A percentile compares a stretch with the other conserved stretches of the same genome.
phyloP scores from a whole-genome alignment of 2,113 vertebrate genomes.

The Scytalopus superciliaris region DNA sequence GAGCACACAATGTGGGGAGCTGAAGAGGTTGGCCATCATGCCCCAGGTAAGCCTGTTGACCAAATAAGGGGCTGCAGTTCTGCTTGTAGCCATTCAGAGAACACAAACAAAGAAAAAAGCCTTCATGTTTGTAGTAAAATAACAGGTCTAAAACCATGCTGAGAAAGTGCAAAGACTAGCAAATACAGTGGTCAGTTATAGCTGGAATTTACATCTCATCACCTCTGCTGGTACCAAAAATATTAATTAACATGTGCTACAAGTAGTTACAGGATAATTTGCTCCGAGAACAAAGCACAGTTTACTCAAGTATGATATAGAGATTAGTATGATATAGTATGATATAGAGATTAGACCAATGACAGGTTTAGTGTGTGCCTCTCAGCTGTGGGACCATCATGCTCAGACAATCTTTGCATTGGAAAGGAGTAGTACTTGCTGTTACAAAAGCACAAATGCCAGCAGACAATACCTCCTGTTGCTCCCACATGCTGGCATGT shows the following conservation, averaged over 20 bases:
- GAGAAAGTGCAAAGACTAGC: not conserved
- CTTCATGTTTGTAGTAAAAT: not conserved
- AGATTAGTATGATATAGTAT: not conserved
- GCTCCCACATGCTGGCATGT: not conserved
- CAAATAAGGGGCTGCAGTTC: not conserved
- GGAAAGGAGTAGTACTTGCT: not conserved
- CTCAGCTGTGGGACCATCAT: not conserved
- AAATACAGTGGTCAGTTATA: not conserved
- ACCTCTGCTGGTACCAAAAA: not conserved
- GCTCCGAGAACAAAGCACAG: not conserved
- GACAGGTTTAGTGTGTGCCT: not conserved
- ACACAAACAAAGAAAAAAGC: not conserved
- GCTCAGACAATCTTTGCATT: fast-evolving
- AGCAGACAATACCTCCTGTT: not conserved
- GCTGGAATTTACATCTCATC: not conserved
- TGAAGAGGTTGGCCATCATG: not conserved
- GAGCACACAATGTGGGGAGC: not conserved
- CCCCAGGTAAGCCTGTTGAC: not conserved
- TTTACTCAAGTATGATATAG: not conserved
- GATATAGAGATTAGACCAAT: not conserved
- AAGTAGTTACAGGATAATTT: not conserved
- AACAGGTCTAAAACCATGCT: not conserved
- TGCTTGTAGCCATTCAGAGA: not conserved
- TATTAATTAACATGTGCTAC: not conserved
- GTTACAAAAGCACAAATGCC: not conserved